Conservation (phyloP, 2,888 invertebrate species). For the Boloria euphrosyne region DNA sequence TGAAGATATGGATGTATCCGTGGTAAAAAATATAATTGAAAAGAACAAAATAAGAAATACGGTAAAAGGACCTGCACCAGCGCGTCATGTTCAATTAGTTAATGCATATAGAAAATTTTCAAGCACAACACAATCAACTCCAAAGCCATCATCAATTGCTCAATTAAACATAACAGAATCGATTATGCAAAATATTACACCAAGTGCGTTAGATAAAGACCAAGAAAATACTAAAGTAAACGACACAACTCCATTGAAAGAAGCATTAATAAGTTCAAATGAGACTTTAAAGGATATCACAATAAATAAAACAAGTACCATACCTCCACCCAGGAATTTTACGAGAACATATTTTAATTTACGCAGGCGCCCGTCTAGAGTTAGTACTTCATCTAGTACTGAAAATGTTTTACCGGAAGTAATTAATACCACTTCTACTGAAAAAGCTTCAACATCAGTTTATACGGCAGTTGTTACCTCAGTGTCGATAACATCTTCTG, state of each 20-base stretch:
- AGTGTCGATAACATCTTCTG: conserved; percentile 77
- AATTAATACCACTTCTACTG: conserved; percentile 68
- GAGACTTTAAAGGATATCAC: conserved; percentile 43
- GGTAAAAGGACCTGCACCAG: conserved; percentile 77
- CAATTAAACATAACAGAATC: conserved; percentile 65
- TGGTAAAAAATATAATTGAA: conserved; percentile 79
- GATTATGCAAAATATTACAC: conserved; percentile 54
- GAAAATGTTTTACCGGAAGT: conserved; percentile 49
- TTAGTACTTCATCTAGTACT: conserved; percentile 58
- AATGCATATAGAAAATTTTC: conserved; percentile 74
- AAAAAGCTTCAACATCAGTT: conserved; percentile 74
- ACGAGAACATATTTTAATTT: conserved; percentile 69
- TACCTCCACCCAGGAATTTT: conserved; percentile 59
- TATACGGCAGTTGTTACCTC: conserved; percentile 80
- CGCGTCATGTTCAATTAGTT: conserved; percentile 70
- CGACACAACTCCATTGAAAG: conserved; percentile 44
- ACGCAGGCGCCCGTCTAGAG: conserved; percentile 63
- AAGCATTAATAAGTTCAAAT: conserved; percentile 35
- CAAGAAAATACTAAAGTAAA: conserved; percentile 52
- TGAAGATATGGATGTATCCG: conserved; percentile 84
- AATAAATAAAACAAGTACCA: conserved; percentile 53
- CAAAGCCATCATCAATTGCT: conserved; percentile 57
- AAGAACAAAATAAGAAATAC: conserved; percentile 79
- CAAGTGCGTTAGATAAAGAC: conserved; percentile 50
- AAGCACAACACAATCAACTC: conserved; percentile 58